phyloP scores from a whole-genome alignment of 2,113 vertebrate species.

The Fukomys damarensis region DNA sequence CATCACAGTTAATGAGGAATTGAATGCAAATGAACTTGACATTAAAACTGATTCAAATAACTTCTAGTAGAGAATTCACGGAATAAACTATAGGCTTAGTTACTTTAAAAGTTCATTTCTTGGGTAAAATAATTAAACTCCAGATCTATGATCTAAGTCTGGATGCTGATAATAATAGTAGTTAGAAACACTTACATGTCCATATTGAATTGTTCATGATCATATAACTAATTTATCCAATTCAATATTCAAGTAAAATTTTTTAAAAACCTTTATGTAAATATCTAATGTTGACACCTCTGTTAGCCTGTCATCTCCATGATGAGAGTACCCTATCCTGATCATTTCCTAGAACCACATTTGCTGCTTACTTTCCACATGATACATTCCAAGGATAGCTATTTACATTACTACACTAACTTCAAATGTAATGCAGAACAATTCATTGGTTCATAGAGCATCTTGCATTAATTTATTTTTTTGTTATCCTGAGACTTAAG shows the following conservation, averaged over 20 bases:
- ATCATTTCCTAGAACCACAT: not conserved
- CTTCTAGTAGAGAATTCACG: not conserved
- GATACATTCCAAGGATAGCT: not conserved
- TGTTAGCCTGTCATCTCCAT: not conserved
- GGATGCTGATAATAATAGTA: not conserved
- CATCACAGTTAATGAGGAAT: slow-evolving; percentile 5
- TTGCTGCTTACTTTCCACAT: not conserved
- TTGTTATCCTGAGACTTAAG: not conserved
- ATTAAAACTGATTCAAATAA: slow-evolving; percentile 23
- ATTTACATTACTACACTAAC: not conserved
- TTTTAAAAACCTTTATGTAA: not conserved
- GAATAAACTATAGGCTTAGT: not conserved
- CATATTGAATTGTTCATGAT: not conserved
- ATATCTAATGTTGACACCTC: not conserved
- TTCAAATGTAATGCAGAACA: not conserved
- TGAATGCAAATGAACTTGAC: slow-evolving; percentile 56
- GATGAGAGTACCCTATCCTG: not conserved
- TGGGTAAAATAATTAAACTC: slow-evolving; percentile 43
- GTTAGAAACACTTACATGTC: not conserved
- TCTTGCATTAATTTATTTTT: not conserved
- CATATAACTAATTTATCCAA: not conserved
- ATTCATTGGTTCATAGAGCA: not conserved
- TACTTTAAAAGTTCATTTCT: not conserved
- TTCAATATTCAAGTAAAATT: not conserved
- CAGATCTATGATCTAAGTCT: not conserved